These are phyloP conservation scores for Falco rusticolus DNA, from an alignment of 2,797 vertebrate genomes.

Conservation along the genomic window DNA sequence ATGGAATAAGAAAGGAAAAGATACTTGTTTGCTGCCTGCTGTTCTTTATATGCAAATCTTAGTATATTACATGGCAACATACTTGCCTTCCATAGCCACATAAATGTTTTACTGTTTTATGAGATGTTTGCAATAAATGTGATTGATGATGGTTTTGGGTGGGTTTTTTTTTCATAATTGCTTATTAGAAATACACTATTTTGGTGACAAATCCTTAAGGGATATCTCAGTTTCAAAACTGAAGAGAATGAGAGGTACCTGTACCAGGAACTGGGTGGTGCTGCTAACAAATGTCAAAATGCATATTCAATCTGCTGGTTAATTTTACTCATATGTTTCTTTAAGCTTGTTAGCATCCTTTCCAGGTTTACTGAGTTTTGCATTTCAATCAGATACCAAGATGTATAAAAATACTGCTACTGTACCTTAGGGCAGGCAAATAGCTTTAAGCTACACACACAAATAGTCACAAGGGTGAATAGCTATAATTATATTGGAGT, in stretches of 20 bases:
- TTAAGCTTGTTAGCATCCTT: constrained; percentile 68
- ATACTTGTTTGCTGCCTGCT: constrained; percentile 76
- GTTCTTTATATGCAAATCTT: constrained; percentile 75
- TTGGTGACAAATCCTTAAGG: constrained; percentile 72
- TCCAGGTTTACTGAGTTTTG: constrained; percentile 69
- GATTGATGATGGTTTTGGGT: constrained; percentile 68
- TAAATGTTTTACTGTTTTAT: constrained; percentile 77
- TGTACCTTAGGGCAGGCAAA: constrained; percentile 85
- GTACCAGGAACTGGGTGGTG: constrained; percentile 13
- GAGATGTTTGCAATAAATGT: constrained; percentile 81
- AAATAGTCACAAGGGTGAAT: constrained; percentile 95
- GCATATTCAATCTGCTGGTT: constrained; percentile 74
- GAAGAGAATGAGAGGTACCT: constrained; percentile 21
- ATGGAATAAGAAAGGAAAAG: constrained; percentile 68
- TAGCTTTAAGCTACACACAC: constrained; percentile 90
- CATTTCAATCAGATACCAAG: constrained; percentile 82
- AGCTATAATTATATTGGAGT: constrained; percentile 97
- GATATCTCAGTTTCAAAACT: constrained; percentile 60
- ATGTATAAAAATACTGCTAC: constrained; percentile 77
- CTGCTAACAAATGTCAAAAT: constrained; percentile 51
- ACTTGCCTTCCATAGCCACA: constrained; percentile 69
- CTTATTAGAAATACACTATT: constrained; percentile 76
- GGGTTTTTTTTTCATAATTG: constrained; percentile 70
- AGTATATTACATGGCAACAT: constrained; percentile 70
- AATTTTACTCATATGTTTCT: constrained; percentile 78